Conservation (phyloP, 2,113 vertebrate genomes). For the Otolemur garnettii region DNA sequence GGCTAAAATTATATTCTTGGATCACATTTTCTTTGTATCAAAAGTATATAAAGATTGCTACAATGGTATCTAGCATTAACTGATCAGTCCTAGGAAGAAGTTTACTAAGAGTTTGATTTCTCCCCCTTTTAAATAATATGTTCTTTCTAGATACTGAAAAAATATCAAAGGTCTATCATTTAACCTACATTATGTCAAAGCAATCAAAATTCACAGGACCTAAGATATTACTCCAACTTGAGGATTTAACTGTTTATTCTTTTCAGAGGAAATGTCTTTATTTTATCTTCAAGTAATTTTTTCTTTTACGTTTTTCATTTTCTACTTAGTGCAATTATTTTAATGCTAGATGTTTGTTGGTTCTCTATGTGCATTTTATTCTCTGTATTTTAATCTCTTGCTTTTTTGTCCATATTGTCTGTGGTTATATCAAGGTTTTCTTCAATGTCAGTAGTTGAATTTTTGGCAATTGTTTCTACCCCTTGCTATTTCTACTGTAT, state of each 20-base stretch:
- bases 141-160: background rate
- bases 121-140: background rate
- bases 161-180: slow-evolving; percentile 12
- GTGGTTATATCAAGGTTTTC: background rate
- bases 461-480: background rate
- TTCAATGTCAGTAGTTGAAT: slow-evolving; percentile 19
- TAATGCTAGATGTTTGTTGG: background rate
- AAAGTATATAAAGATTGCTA: background rate
- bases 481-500: background rate
- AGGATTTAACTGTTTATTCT: background rate
- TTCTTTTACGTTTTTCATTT: slow-evolving; percentile 14
- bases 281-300: background rate
- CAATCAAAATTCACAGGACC: slow-evolving; percentile 13
- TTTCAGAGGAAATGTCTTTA: slow-evolving; percentile 18
- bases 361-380: background rate
- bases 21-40: slow-evolving; percentile 23
- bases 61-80: background rate
- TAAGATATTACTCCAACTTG: slow-evolving; percentile 28
- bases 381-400: background rate
- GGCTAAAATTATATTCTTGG: background rate
- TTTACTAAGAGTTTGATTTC: background rate
- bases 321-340: background rate
- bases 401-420: background rate
- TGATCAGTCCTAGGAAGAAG: background rate
- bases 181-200: slow-evolving; percentile 18